Percentiles rank a stretch among this genome's conserved stretches.
Conservation (phyloP, 1,140 invertebrate species). For the Atta cephalotes region DNA sequence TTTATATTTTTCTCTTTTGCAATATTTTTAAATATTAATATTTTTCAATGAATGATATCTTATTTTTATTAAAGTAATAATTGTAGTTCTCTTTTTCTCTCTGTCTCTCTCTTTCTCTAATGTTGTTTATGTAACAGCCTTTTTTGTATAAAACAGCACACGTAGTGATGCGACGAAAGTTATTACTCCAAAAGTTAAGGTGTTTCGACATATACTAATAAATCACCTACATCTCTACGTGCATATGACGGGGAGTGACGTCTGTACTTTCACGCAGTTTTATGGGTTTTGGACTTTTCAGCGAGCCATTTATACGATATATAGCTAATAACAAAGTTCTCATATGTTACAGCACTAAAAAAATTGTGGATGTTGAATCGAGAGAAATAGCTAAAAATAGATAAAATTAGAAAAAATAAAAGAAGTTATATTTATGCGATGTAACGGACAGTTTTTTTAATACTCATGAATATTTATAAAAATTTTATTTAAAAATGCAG, state of each 20-base stretch:
- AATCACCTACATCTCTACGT: constrained; percentile 38
- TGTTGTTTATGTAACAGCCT: background rate
- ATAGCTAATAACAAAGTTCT: constrained; percentile 41
- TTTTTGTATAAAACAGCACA: constrained; percentile 31
- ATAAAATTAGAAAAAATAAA: background rate
- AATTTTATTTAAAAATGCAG: background rate
- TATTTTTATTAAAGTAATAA: background rate
- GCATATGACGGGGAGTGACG: constrained; percentile 3
- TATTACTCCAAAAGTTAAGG: constrained; percentile 51
- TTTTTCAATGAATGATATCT: background rate
- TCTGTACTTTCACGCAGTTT: constrained; percentile 33
- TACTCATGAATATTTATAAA: constrained; percentile 3
- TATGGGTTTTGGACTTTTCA: constrained; percentile 36
- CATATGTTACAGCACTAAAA: constrained; percentile 1
- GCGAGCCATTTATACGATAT: constrained; percentile 14
- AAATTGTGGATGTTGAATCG: background rate
- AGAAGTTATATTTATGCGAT: background rate
- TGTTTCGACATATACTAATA: constrained; percentile 43
- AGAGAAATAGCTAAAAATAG: constrained; percentile 26
- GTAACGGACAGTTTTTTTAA: background rate
- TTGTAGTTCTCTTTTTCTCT: background rate
- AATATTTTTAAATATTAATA: constrained; percentile 10
- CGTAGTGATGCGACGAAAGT: constrained; percentile 14
- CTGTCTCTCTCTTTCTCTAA: background rate
- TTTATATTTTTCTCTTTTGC: background rate